Conservation (phyloP, 64 coral and sea anemone genomes). For the Porites australiensis region DNA sequence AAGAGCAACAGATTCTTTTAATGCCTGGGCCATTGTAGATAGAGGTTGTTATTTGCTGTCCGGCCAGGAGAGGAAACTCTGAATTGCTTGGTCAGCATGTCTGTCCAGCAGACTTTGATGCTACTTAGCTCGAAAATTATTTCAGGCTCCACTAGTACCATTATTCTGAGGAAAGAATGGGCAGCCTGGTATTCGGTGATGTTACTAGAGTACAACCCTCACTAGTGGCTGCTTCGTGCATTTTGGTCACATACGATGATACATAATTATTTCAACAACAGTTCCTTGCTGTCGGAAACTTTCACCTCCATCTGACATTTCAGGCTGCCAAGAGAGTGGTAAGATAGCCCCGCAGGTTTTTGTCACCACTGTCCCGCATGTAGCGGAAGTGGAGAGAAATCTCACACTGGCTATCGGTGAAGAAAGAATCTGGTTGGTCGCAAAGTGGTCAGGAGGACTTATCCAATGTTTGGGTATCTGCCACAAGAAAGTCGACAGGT, state of each 20-base stretch:
- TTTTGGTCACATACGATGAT: constrained; percentile 56
- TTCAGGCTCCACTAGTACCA: constrained; percentile 36
- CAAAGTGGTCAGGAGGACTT: background rate
- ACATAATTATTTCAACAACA: constrained; percentile 51
- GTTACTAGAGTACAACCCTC: constrained; percentile 41
- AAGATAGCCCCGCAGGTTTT: constrained; percentile 52
- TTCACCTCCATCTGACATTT: constrained; percentile 56
- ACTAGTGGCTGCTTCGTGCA: background rate
- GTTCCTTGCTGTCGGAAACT: constrained; percentile 7
- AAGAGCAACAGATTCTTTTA: too few species aligned
- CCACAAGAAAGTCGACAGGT: constrained; percentile 27
- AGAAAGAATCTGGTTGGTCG: background rate
- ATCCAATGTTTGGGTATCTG: constrained; percentile 27
- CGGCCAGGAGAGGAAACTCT: background rate
- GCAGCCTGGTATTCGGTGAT: constrained; percentile 22
- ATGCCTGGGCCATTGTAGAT: background rate
- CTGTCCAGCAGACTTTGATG: constrained; percentile 14
- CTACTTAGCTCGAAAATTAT: constrained; percentile 28
- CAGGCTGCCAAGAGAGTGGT: constrained; percentile 10
- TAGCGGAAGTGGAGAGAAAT: background rate
- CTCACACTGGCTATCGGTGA: too few species aligned
- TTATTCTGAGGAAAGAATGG: background rate
- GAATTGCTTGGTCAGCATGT: constrained; percentile 23
- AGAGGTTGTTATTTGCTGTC: background rate
- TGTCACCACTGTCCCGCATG: background rate